Evolutionary conservation across 1,140 invertebrate species (phyloP).

Genomic region (Popillia japonica): DNA sequence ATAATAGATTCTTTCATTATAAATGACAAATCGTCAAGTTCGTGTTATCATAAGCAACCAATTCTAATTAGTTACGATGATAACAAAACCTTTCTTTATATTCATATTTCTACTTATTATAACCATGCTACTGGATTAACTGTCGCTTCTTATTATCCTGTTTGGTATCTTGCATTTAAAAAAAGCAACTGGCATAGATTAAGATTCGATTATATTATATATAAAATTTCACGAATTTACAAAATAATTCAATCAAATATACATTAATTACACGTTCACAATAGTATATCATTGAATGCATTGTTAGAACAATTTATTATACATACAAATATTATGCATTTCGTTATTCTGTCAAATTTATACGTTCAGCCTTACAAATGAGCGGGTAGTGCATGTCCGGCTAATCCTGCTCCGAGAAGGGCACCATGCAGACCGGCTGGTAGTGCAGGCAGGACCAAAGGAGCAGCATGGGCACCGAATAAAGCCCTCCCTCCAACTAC

Average conservation of each 20-base stretch:
- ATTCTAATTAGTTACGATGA: too few species aligned
- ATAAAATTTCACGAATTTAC: slow-evolving; percentile 17
- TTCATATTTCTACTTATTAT: too few species aligned
- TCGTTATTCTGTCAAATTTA: slow-evolving; percentile 16
- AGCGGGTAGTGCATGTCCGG: not conserved
- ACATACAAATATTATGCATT: not conserved
- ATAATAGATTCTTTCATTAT: too few species aligned
- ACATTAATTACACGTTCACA: slow-evolving; percentile 10
- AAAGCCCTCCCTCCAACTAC: not conserved
- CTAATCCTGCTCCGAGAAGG: not conserved
- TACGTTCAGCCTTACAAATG: not conserved
- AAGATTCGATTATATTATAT: slow-evolving; percentile 15
- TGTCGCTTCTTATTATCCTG: too few species aligned
- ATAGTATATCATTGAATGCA: not conserved
- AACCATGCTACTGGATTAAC: too few species aligned
- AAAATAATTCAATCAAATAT: slow-evolving; percentile 20
- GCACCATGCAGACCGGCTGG: not conserved
- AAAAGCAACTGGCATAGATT: not conserved
- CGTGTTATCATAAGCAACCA: too few species aligned
- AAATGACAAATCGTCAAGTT: too few species aligned
- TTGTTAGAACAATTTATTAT: not conserved
- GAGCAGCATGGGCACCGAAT: not conserved
- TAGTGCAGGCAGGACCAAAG: not conserved
- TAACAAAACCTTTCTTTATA: too few species aligned
- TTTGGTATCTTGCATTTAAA: too few species aligned